Evolutionary conservation across 2,113 vertebrate species (phyloP), one percentile per base, ranked within the genome.

Genomic region (Charadrius vociferus): DNA sequence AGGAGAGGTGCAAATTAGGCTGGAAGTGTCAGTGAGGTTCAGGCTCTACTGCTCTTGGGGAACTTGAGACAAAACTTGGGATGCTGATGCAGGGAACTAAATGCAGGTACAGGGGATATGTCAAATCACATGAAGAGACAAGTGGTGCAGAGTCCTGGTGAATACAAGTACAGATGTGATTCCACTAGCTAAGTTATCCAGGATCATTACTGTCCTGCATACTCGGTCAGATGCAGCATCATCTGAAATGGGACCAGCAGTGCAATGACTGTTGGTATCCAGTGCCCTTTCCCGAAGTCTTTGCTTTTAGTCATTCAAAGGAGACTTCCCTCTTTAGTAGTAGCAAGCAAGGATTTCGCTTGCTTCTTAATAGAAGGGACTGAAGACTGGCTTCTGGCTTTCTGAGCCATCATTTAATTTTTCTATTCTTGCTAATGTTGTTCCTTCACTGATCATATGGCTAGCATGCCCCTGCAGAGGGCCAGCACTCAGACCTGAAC

Each of bases 401-500:
- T 79, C 30, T 86, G 34, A 85, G 29, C 27, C 41, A 36, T 78
- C 5, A 10, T 50, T 74, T 75, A 15, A n/a, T 81, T 88, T 91
- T 87, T n/a, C 17, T 47, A 0, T 80, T 68, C 36, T 75, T 88
- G 53, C 37, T 56, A 14, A 2, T 37, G 27, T 77, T 88, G 23
- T 34, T 84, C 37, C 18, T 85, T 86, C 47, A 20, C 20, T 58
- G 68, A 9, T 21, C 8, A 2, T 12, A 34, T 4, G 12, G 9
- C 45, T 88, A n/a, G 12, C 23, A 8, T 32, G 41, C 2, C 29
- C 4, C 11, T 0, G 0, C 34, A 39, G 65, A 32, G n/a, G 47
- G 29, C 32, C 13, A 74, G 30, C 61, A 22, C 78, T 96, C 34
- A 41, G n/a, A 61, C 30, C 27, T 2, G 1, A 75, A 50, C 20